Evolutionary conservation across 1,140 invertebrate species (phyloP).

Genomic region (Zaprionus taronus): DNA sequence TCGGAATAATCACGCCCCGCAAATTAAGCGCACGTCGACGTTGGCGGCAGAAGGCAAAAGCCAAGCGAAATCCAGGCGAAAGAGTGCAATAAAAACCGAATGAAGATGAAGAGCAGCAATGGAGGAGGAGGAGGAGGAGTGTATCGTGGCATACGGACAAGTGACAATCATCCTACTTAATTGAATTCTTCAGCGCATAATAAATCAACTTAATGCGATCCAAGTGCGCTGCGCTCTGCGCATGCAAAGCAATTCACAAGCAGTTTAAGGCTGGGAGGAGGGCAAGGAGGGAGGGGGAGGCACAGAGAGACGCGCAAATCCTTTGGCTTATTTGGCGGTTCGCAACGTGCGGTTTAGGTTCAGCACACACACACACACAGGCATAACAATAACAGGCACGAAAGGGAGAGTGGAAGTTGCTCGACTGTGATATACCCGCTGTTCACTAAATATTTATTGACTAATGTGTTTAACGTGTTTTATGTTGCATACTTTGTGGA

Average conservation of each 20-base stretch:
- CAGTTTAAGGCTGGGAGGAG: conserved; percentile 10
- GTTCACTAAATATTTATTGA: too few species aligned
- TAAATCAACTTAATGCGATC: conserved; percentile 84
- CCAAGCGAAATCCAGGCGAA: conserved; percentile 26
- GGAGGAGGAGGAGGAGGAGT: not conserved
- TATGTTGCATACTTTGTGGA: too few species aligned
- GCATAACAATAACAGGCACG: conserved; percentile 56
- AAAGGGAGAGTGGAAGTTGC: conserved; percentile 14
- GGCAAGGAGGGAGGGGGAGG: not conserved
- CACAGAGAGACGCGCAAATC: conserved; percentile 49
- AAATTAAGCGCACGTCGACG: conserved; percentile 54
- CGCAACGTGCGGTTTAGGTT: conserved; percentile 62
- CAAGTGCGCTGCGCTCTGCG: conserved; percentile 59
- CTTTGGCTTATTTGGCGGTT: conserved; percentile 59
- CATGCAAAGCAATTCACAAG: conserved; percentile 67
- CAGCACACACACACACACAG: conserved; percentile 6
- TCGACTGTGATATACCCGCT: not conserved
- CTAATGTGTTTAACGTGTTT: too few species aligned
- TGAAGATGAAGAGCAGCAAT: conserved; percentile 1
- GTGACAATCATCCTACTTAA: conserved; percentile 84
- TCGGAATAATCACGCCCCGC: conserved; percentile 72
- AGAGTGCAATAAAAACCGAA: conserved; percentile 21
- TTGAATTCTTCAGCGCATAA: conserved; percentile 82
- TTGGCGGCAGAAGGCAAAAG: conserved; percentile 28
- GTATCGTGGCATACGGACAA: conserved; percentile 79